Evolutionary conservation across 2,113 vertebrate species (phyloP).

Genomic region (Sinocyclocheilus rhinocerous): DNA sequence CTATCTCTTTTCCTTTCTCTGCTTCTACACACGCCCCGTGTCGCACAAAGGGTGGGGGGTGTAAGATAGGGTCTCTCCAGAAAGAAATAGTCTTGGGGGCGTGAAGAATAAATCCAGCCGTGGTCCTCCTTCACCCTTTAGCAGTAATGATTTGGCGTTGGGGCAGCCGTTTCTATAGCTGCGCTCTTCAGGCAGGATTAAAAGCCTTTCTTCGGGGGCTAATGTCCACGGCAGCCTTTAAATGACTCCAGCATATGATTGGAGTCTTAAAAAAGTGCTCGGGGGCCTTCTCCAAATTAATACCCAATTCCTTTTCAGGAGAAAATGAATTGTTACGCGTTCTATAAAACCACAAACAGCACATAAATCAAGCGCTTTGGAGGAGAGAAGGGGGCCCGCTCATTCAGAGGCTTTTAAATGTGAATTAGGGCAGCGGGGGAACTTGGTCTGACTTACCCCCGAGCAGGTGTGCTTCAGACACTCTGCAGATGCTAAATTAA

Average conservation of each 20-base stretch:
- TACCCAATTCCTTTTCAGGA: constrained; percentile 88
- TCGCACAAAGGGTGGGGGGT: constrained; percentile 71
- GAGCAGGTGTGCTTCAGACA: constrained; percentile 71
- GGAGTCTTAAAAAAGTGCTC: constrained; percentile 81
- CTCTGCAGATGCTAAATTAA: constrained; percentile 31
- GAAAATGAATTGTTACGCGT: constrained; percentile 89
- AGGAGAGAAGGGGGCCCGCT: constrained; percentile 79
- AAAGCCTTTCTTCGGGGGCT: constrained; percentile 89
- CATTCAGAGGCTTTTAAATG: constrained; percentile 77
- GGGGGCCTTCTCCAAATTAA: constrained; percentile 88
- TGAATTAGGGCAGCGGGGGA: constrained; percentile 77
- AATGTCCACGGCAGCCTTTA: constrained; percentile 91
- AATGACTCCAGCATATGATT: constrained; percentile 89
- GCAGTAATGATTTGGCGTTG: constrained; percentile 77
- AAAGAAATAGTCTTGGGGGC: constrained; percentile 82
- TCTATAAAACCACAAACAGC: constrained; percentile 87
- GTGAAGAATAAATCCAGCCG: constrained; percentile 77
- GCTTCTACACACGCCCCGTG: constrained; percentile 87
- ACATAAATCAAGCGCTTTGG: constrained; percentile 84
- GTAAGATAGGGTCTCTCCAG: constrained; percentile 75
- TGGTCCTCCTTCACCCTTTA: constrained; percentile 94
- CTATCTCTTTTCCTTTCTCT: constrained; percentile 79
- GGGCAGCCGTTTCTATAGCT: constrained; percentile 84
- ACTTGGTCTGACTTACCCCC: constrained; percentile 67
- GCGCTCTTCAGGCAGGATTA: constrained; percentile 87